phyloP scores from a whole-genome alignment of 2,888 invertebrate species.

The Scrobipalpa costella region DNA sequence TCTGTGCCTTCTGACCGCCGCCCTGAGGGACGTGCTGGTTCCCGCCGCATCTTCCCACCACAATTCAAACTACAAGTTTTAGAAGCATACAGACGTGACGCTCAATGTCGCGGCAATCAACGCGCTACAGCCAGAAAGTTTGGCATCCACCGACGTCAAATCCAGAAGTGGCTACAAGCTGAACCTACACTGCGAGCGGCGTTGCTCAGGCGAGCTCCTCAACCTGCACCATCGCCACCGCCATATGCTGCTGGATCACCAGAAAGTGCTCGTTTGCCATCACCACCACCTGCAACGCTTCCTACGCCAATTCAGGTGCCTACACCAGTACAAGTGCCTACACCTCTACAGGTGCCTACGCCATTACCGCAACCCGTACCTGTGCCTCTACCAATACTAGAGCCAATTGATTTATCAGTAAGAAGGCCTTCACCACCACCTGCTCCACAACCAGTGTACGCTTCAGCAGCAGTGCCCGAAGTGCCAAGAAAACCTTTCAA shows the following conservation, averaged over 20 bases:
- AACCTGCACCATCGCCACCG: constrained; percentile 74
- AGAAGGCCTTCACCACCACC: constrained; percentile 65
- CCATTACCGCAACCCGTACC: constrained; percentile 49
- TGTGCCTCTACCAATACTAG: constrained; percentile 51
- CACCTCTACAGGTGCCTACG: constrained; percentile 43
- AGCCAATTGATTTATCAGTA: constrained; percentile 68
- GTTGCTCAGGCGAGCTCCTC: constrained; percentile 77
- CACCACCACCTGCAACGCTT: constrained; percentile 64
- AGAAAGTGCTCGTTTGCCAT: constrained; percentile 69
- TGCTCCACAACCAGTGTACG: constrained; percentile 50
- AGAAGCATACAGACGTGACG: constrained; percentile 92
- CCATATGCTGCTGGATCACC: constrained; percentile 71
- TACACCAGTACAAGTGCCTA: constrained; percentile 52
- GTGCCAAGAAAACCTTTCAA: constrained; percentile 84
- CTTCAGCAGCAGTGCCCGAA: constrained; percentile 52
- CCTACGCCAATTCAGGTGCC: constrained; percentile 49
- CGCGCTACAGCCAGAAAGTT: constrained; percentile 94
- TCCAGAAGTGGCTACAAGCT: constrained; percentile 95
- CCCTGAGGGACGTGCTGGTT: constrained; percentile 85
- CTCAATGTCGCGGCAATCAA: constrained; percentile 94
- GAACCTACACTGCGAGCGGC: constrained; percentile 89
- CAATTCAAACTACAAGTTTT: constrained; percentile 94
- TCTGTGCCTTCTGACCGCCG: constrained; percentile 75
- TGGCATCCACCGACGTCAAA: constrained; percentile 93
- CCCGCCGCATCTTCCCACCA: constrained; percentile 92